phyloP scores from a whole-genome alignment of 1,140 invertebrate genomes.

The Aphaenogaster ashmeadi region DNA sequence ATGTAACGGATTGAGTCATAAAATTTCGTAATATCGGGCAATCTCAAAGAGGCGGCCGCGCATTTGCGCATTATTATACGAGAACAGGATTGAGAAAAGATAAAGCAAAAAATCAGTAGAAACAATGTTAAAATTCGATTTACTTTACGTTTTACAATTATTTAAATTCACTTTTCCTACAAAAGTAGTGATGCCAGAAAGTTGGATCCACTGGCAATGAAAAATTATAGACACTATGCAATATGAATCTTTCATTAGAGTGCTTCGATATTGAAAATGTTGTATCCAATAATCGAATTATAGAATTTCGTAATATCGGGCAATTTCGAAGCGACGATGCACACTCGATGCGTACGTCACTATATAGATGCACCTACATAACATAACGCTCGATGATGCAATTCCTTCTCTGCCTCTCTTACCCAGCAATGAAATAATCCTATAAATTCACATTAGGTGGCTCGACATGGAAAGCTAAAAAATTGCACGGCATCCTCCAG shows the following conservation, averaged over 20 bases:
- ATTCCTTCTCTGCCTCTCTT: neutral
- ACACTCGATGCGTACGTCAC: neutral
- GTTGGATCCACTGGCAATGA: neutral
- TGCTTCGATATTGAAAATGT: conserved; percentile 26
- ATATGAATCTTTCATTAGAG: conserved; percentile 21
- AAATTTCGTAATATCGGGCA: conserved; percentile 52
- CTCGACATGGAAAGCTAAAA: conserved; percentile 52
- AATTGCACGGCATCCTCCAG: conserved; percentile 54
- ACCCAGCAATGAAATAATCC: conserved; percentile 62
- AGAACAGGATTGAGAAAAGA: neutral
- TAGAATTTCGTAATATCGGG: conserved; percentile 40
- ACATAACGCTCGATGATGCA: conserved; percentile 44
- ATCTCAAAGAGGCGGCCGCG: neutral
- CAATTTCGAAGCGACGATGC: neutral
- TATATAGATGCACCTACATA: conserved; percentile 29
- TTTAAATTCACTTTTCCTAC: neutral
- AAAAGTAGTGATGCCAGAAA: neutral
- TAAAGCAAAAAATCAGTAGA: neutral
- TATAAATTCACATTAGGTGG: conserved; percentile 70
- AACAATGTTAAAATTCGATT: conserved; percentile 11
- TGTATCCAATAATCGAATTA: conserved; percentile 34
- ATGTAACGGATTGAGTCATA: conserved; percentile 35
- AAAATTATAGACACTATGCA: neutral
- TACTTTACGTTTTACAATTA: conserved; percentile 1
- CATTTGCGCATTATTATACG: neutral